Evolutionary conservation across 2,113 vertebrate genomes (phyloP), one percentile per base, ranked within the genome.

Genomic region (Rhabdornis inornatus): DNA sequence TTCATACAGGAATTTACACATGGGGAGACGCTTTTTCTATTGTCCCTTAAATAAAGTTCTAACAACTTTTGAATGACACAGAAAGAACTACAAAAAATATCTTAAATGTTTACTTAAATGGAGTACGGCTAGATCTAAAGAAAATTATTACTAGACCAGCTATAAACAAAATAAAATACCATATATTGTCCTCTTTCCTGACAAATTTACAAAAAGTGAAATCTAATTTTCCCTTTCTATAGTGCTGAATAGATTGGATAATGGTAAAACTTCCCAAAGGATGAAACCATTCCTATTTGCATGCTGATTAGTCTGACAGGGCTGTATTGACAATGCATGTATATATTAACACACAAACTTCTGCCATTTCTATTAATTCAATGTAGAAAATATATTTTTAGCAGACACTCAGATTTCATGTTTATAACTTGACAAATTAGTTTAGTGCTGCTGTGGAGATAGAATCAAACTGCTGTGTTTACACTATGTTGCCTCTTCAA

Each of bases 341-440:
- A 30, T 59, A 69, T 86, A 65, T 68, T 64, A 86, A 96, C 60
- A 86, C 50, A 79, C 22, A 92, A 92, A 94, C 14, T 79, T 70
- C 74, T 92, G 59, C 21, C 76, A 90, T 92, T 95, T 83, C 78
- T 96, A 91, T 95, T 96, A 95, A 92, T 95, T 96, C 84, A 85
- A 42, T 68, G 60, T 70, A 52, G 79, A 95, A 93, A 49, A 88
- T 81, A 69, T 44, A 64, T 83, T 92, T 96, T 95, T 97, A 94
- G 50, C 40, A 69, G 70, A 94, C 91, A 92, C 37, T 97, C 89
- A 83, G 49, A 87, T 97, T 97, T 96, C 95, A 44, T 60, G 94
- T 95, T 97, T 95, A 92, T 77, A 96, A 96, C 57, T 78, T 97
- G 70, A 97, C 95, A 97, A 97, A 97, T 97, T 93, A 93, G 88